A percentile compares a stretch with the other conserved stretches of the same genome.
phyloP scores from a whole-genome alignment of 2,113 vertebrate genomes.

The Datnioides undecimradiatus region DNA sequence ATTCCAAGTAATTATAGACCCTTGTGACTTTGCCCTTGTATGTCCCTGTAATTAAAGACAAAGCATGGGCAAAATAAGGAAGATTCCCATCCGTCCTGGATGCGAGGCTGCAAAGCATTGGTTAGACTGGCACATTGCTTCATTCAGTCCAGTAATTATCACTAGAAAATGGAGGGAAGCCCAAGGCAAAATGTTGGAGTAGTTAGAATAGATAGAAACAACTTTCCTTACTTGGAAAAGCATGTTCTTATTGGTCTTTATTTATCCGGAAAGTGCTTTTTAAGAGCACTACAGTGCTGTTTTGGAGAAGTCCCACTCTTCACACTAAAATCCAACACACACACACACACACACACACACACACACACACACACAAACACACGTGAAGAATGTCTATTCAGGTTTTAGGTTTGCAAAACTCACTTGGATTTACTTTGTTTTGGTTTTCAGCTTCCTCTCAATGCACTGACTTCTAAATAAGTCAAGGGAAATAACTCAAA shows the following conservation, averaged over 20 bases:
- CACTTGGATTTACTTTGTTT: background rate
- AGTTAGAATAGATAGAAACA: conserved; percentile 29
- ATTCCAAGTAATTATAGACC: conserved; percentile 68
- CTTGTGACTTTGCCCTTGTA: conserved; percentile 8
- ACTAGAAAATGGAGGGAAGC: conserved; percentile 37
- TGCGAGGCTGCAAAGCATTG: conserved; percentile 16
- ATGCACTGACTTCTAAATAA: background rate
- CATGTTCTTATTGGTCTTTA: background rate
- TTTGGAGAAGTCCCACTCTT: background rate
- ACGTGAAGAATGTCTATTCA: no score
- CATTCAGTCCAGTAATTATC: conserved; percentile 60
- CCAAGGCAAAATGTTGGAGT: conserved; percentile 14
- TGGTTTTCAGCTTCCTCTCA: background rate
- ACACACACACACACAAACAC: no score
- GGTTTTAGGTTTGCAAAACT: background rate
- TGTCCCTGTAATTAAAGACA: conserved; percentile 71
- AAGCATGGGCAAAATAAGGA: conserved; percentile 46
- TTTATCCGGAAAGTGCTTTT: background rate
- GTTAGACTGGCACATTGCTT: conserved; percentile 46
- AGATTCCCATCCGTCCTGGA: conserved; percentile 67
- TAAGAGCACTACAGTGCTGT: background rate
- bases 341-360: no score
- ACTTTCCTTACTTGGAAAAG: conserved; percentile 30
- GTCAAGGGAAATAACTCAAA: background rate
- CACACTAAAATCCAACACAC: background rate